A percentile compares a stretch with the other conserved stretches of the same genome.
Conservation (phyloP, 2,113 vertebrate species). For the Odobenus rosmarus region DNA sequence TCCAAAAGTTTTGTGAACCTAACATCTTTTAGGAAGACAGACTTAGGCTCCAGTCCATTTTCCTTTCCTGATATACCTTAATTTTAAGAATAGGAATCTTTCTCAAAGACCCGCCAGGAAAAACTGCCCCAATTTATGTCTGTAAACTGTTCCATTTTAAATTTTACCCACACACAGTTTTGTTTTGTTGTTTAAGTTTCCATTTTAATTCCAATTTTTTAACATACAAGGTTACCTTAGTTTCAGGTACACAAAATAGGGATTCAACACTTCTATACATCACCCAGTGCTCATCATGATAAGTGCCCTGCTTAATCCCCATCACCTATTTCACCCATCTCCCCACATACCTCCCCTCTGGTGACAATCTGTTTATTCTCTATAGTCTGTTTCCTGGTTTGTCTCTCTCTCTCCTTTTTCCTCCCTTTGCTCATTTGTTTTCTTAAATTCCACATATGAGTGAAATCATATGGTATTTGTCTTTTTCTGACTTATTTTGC, state of each 20-base stretch:
- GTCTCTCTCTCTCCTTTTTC: not conserved
- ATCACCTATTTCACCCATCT: not conserved
- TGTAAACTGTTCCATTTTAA: not conserved
- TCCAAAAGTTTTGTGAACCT: not conserved
- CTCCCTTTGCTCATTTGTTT: not conserved
- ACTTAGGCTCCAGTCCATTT: not conserved
- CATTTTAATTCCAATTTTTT: not conserved
- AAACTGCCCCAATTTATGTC: not conserved
- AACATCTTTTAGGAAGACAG: not conserved
- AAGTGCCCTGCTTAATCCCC: not conserved
- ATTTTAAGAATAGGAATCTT: not conserved
- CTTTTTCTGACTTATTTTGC: not conserved
- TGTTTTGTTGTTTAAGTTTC: not conserved
- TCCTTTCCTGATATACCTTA: not conserved
- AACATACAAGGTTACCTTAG: not conserved
- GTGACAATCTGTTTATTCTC: not conserved
- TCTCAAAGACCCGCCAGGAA: not conserved
- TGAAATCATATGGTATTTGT: not conserved
- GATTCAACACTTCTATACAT: not conserved
- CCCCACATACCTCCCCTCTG: not conserved
- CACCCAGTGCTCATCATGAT: not conserved
- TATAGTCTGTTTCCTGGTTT: not conserved
- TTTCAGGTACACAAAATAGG: not conserved
- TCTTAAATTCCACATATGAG: not conserved
- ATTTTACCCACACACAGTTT: not conserved